Evolutionary conservation across 2,113 vertebrate species (phyloP).

Genomic region (Thomomys bottae): DNA sequence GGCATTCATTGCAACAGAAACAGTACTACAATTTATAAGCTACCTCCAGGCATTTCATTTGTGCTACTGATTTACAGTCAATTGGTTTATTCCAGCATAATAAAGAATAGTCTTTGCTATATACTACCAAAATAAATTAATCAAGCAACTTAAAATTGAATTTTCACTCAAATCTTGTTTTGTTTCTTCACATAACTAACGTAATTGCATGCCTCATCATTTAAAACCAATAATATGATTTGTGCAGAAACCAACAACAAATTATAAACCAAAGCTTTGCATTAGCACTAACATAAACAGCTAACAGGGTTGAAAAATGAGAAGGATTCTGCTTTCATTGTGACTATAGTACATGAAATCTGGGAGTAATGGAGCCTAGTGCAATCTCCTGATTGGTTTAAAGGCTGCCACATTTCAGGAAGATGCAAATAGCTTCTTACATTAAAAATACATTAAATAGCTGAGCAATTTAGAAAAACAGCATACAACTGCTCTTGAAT

Average conservation of each 20-base stretch:
- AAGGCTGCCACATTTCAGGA: slow-evolving; percentile 69
- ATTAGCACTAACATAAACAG: slow-evolving; percentile 55
- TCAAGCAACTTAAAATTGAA: slow-evolving; percentile 69
- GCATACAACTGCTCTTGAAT: slow-evolving; percentile 59
- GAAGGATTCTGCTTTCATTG: slow-evolving; percentile 59
- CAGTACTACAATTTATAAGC: slow-evolving; percentile 60
- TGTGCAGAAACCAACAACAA: slow-evolving; percentile 60
- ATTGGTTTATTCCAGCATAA: slow-evolving; percentile 63
- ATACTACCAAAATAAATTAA: slow-evolving; percentile 62
- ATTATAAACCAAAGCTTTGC: slow-evolving; percentile 68
- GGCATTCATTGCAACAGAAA: slow-evolving; percentile 69
- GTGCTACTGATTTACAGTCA: slow-evolving; percentile 72
- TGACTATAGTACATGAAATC: slow-evolving; percentile 71
- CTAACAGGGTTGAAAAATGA: slow-evolving; percentile 70
- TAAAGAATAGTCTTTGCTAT: slow-evolving; percentile 58
- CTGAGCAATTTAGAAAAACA: slow-evolving; percentile 66
- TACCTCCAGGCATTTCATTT: slow-evolving; percentile 62
- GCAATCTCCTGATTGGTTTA: slow-evolving; percentile 44
- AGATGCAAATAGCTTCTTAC: slow-evolving; percentile 66
- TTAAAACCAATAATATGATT: slow-evolving; percentile 69
- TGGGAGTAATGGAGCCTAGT: slow-evolving; percentile 23
- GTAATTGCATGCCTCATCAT: slow-evolving; percentile 50
- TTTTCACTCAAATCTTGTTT: slow-evolving; percentile 66
- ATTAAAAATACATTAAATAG: slow-evolving; percentile 65
- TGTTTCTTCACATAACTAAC: slow-evolving; percentile 44